Conservation (phyloP, 2,113 vertebrate species). For the Agapornis roseicollis region DNA sequence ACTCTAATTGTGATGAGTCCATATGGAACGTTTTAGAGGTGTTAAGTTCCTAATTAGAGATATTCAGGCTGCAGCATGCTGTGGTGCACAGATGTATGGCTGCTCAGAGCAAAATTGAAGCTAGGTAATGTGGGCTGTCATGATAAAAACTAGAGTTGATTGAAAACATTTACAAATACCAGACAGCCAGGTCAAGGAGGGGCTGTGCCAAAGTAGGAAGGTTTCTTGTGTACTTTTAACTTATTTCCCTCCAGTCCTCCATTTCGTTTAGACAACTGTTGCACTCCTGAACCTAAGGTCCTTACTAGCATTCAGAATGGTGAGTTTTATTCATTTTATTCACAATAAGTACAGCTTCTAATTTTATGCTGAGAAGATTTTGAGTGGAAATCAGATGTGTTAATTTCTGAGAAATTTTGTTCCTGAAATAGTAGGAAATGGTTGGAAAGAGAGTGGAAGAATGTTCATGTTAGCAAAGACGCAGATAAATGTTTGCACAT, state of each 20-base stretch:
- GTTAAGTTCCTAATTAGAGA: conserved; percentile 58
- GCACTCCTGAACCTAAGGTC: background rate
- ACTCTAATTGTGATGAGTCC: background rate
- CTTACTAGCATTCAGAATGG: background rate
- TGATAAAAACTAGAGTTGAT: conserved; percentile 33
- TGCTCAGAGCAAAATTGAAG: conserved; percentile 4
- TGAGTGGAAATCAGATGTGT: background rate
- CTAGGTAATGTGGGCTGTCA: background rate
- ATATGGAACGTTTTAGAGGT: conserved; percentile 50
- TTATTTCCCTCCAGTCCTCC: background rate
- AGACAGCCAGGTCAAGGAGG: conserved; percentile 31
- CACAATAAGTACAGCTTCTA: background rate
- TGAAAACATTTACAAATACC: conserved; percentile 51
- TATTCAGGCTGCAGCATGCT: background rate
- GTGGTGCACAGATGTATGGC: conserved; percentile 20
- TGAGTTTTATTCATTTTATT: background rate
- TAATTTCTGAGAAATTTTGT: background rate
- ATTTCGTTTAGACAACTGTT: background rate
- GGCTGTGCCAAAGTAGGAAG: background rate
- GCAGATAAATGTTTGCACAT: conserved; percentile 28
- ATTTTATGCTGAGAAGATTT: background rate
- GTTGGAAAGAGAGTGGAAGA: background rate
- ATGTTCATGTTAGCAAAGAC: background rate
- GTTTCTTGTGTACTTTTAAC: background rate
- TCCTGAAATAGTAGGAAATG: background rate